phyloP scores from a whole-genome alignment of 2,113 vertebrate species.

The Cinclus mexicanus region DNA sequence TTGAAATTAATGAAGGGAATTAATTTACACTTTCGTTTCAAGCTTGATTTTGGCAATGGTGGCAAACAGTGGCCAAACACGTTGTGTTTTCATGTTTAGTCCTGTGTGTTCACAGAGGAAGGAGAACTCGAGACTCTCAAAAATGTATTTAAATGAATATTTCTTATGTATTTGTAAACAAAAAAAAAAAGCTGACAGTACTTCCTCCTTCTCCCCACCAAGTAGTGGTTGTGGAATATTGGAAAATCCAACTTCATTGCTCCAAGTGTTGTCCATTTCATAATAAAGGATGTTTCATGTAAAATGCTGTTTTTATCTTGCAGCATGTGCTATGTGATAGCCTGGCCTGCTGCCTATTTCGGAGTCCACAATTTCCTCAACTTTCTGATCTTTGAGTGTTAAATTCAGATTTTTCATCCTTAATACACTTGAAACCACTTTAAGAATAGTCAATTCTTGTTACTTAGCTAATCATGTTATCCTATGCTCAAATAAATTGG shows the following conservation, averaged over 20 bases:
- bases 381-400: not conserved
- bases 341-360: not conserved
- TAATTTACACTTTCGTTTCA: not conserved
- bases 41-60: not conserved
- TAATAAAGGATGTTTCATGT: not conserved
- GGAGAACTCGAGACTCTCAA: not conserved
- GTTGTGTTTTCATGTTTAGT: not conserved
- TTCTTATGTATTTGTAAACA: not conserved
- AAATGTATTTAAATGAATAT: not conserved
- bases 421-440: not conserved
- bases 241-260: not conserved
- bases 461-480: not conserved
- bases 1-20: not conserved
- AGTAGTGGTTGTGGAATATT: not conserved
- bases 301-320: not conserved
- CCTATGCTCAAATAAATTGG: not conserved
- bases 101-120: not conserved
- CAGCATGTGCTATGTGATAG: not conserved
- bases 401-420: not conserved
- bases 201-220: not conserved
- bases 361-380: not conserved
- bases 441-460: not conserved
- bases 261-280: not conserved
- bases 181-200: not conserved
- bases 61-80: not conserved